Evolutionary conservation across 2,888 invertebrate species (phyloP).

Genomic region (Apamea epomidion): DNA sequence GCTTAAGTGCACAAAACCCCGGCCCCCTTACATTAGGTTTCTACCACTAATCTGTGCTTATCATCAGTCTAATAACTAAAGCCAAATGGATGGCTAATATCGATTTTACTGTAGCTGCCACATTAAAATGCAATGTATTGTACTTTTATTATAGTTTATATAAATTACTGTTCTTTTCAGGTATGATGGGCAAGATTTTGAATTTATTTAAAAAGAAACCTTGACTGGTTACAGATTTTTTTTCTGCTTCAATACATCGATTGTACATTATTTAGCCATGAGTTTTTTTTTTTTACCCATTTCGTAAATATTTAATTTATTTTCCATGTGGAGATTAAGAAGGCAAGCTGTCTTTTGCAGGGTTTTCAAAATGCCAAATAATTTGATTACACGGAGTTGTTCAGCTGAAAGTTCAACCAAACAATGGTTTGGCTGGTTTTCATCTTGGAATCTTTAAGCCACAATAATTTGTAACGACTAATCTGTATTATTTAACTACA

Average conservation of each 20-base stretch:
- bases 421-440: neutral
- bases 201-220: conserved; percentile 39
- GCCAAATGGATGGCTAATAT: neutral
- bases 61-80: neutral
- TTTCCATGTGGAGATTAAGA: conserved; percentile 1
- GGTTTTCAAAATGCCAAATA: conserved; percentile 36
- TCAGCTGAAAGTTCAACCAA: conserved; percentile 1
- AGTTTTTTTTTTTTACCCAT: conserved; percentile 9
- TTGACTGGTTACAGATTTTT: conserved; percentile 28
- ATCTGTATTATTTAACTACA: neutral
- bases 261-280: neutral
- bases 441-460: conserved; percentile 12
- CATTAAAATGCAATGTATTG: neutral
- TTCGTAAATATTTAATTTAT: neutral
- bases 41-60: neutral
- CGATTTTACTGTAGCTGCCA: neutral
- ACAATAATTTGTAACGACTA: conserved; percentile 3
- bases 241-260: conserved; percentile 26
- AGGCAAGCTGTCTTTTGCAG: conserved; percentile 50
- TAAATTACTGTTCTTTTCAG: conserved; percentile 52
- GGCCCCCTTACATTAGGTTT: neutral
- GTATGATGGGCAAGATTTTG: conserved; percentile 44
- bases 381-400: conserved; percentile 22
- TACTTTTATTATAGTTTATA: neutral
- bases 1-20: too few relatives aligned